A percentile compares a stretch with the other conserved stretches of the same genome.
These are phyloP conservation scores for Sitobion miscanthi DNA, from an alignment of 1,140 invertebrate species.

Conservation along the genomic window DNA sequence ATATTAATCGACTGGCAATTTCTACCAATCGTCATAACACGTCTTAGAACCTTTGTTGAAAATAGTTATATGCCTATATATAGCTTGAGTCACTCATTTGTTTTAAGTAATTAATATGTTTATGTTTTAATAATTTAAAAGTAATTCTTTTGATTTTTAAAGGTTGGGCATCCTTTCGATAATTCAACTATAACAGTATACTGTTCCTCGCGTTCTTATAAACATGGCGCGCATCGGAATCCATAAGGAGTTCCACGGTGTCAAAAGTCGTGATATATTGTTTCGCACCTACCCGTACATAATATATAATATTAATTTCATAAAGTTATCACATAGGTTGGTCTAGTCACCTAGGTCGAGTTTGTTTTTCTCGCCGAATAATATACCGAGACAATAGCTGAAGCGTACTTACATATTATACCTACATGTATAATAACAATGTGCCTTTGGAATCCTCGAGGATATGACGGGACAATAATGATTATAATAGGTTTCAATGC, in stretches of 20 bases:
- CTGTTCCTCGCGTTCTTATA: not conserved
- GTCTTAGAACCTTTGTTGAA: too few species aligned
- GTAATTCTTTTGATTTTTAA: not conserved
- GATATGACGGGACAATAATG: slow-evolving; percentile 21
- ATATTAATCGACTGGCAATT: too few species aligned
- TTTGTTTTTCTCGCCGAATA: not conserved
- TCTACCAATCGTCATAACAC: too few species aligned
- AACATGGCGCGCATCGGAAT: not conserved
- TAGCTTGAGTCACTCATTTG: too few species aligned
- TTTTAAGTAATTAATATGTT: not conserved
- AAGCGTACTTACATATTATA: not conserved
- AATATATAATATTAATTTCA: not conserved
- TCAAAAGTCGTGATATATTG: not conserved
- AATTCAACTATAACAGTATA: not conserved
- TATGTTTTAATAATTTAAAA: not conserved
- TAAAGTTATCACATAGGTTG: not conserved
- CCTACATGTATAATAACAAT: not conserved
- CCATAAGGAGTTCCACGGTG: not conserved
- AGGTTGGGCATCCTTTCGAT: not conserved
- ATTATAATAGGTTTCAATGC: slow-evolving; percentile 24
- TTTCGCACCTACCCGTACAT: not conserved
- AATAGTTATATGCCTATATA: too few species aligned
- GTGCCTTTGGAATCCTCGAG: slow-evolving; percentile 25
- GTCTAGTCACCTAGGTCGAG: not conserved
- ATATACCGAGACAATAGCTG: not conserved